phyloP scores from a whole-genome alignment of 30 jellyfish, hydroid and myxozoan genomes.

The Catostylus mosaicus region DNA sequence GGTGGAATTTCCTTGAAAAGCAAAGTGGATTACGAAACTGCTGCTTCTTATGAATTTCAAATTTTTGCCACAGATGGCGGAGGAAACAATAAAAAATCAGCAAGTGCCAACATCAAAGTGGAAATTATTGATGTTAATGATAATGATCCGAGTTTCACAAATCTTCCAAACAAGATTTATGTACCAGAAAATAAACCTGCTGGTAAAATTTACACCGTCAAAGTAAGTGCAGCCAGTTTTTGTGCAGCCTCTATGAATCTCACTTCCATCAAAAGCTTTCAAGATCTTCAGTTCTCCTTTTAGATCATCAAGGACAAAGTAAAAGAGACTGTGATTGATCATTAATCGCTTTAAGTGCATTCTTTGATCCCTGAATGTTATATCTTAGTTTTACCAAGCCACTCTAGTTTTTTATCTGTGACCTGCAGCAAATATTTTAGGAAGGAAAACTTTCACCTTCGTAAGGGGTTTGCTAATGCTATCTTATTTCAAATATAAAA shows the following conservation, averaged over 20 bases:
- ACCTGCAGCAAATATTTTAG: too few species aligned
- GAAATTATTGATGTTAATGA: constrained; percentile 78
- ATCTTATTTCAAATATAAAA: neutral
- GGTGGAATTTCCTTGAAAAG: constrained; percentile 59
- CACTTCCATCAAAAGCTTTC: too few species aligned
- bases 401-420: too few species aligned
- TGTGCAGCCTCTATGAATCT: too few species aligned
- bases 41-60: constrained; percentile 27
- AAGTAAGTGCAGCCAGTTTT: too few species aligned
- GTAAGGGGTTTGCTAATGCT: neutral
- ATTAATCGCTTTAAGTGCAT: too few species aligned
- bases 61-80: constrained; percentile 80
- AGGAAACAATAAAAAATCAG: constrained; percentile 22
- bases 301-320: too few species aligned
- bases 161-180: constrained; percentile 36
- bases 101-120: constrained; percentile 61
- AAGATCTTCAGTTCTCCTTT: too few species aligned
- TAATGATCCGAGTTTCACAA: constrained; percentile 75
- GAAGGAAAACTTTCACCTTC: too few species aligned
- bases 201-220: constrained; percentile 32
- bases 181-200: constrained; percentile 58
- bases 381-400: too few species aligned
- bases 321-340: too few species aligned
- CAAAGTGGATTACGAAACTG: constrained; percentile 63
- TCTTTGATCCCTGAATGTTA: neutral